Conservation (phyloP, 2,888 invertebrate species). For the Agrochola macilenta region DNA sequence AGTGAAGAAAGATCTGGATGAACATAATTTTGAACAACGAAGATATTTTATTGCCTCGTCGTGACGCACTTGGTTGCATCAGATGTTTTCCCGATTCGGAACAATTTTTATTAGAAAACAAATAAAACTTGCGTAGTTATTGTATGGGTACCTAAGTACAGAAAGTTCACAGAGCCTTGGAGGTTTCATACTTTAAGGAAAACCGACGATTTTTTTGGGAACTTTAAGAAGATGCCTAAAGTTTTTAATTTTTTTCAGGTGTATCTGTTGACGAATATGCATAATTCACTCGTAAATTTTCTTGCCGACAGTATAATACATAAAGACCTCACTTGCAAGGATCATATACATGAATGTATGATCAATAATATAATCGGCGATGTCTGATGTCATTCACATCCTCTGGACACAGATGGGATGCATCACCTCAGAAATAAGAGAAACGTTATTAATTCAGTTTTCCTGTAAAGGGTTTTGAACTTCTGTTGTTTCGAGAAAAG, state of each 20-base stretch:
- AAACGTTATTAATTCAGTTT: constrained; percentile 33
- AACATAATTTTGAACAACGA: constrained; percentile 9
- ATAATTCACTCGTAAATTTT: constrained; percentile 54
- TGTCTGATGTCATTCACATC: constrained; percentile 58
- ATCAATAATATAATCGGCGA: constrained; percentile 48
- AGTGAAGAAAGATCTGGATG: background rate
- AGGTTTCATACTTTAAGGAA: constrained; percentile 18
- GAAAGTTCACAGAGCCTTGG: background rate
- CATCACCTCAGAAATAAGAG: constrained; percentile 37
- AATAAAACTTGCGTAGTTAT: background rate
- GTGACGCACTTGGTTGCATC: constrained; percentile 10
- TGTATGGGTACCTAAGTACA: background rate
- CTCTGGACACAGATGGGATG: constrained; percentile 23
- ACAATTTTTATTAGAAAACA: background rate
- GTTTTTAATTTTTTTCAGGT: constrained; percentile 59
- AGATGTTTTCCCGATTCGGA: constrained; percentile 12
- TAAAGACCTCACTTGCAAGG: constrained; percentile 49
- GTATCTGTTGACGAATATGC: constrained; percentile 47
- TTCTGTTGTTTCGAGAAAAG: constrained; percentile 36
- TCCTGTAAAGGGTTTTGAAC: constrained; percentile 36
- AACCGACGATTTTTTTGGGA: constrained; percentile 26
- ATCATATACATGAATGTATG: constrained; percentile 53
- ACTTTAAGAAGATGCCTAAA: constrained; percentile 46
- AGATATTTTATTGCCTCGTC: background rate
- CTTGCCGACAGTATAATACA: constrained; percentile 50